phyloP scores from a whole-genome alignment of 2,797 vertebrate genomes.

The Chrysocyon brachyurus region DNA sequence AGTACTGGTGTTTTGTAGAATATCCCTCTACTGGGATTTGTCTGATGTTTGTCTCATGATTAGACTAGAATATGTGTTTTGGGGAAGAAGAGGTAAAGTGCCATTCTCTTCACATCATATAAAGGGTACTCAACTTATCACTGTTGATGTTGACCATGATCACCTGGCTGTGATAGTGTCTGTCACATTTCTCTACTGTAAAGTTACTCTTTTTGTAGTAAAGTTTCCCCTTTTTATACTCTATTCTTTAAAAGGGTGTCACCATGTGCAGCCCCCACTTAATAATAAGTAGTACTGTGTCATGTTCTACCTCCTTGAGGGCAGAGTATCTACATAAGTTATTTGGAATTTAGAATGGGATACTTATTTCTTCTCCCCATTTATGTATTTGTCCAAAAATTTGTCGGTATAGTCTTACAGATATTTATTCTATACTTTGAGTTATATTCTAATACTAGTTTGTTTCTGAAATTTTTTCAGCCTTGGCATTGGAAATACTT shows the following conservation, averaged over 20 bases:
- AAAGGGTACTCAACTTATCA: not conserved
- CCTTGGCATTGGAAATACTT: not conserved
- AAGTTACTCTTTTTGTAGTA: not conserved
- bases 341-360: not conserved
- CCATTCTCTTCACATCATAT: not conserved
- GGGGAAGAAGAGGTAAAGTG: not conserved
- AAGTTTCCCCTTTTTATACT: not conserved
- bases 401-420: not conserved
- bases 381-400: not conserved
- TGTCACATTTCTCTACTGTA: not conserved
- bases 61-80: not conserved
- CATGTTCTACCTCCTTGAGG: not conserved
- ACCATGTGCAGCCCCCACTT: not conserved
- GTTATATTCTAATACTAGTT: not conserved
- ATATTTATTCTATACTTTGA: not conserved
- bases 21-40: not conserved
- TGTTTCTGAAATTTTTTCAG: not conserved
- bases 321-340: not conserved
- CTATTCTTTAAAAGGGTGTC: not conserved
- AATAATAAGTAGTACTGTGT: not conserved
- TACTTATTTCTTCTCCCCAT: not conserved
- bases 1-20: not conserved
- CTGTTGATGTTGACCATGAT: not conserved
- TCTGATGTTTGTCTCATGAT: not conserved
- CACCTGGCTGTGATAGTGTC: not conserved